phyloP scores from a whole-genome alignment of 1,140 invertebrate genomes.

The Paraescarpia echinospica region DNA sequence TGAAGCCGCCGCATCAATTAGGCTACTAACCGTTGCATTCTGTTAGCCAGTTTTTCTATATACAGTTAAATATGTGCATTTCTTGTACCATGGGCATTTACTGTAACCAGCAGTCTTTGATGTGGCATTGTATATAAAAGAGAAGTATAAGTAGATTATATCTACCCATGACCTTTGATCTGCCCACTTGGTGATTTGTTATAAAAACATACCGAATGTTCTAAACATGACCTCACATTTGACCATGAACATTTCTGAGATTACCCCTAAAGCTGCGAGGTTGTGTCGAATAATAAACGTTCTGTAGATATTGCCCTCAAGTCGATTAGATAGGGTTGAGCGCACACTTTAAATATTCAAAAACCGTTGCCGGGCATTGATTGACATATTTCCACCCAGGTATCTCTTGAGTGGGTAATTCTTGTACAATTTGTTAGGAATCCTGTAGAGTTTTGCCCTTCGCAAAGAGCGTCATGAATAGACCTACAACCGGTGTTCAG shows the following conservation, averaged over 20 bases:
- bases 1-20: too few relatives aligned
- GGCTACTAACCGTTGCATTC: too few relatives aligned
- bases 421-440: background rate
- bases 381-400: background rate
- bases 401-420: background rate
- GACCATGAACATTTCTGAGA: background rate
- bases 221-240: background rate
- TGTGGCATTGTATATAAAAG: background rate
- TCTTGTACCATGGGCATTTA: background rate
- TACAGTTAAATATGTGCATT: background rate
- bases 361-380: background rate
- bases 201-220: background rate
- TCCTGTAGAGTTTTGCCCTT: background rate
- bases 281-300: background rate
- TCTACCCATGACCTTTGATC: background rate
- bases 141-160: background rate
- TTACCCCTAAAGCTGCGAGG: background rate
- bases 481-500: background rate
- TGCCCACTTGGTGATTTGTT: background rate
- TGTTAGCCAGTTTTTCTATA: background rate
- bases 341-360: background rate
- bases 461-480: background rate
- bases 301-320: background rate
- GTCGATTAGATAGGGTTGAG: background rate
- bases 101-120: background rate